Percentiles rank a stretch among this genome's conserved stretches.
Evolutionary conservation across 2,113 vertebrate genomes (phyloP).

Genomic region (Calidris pygmaea): DNA sequence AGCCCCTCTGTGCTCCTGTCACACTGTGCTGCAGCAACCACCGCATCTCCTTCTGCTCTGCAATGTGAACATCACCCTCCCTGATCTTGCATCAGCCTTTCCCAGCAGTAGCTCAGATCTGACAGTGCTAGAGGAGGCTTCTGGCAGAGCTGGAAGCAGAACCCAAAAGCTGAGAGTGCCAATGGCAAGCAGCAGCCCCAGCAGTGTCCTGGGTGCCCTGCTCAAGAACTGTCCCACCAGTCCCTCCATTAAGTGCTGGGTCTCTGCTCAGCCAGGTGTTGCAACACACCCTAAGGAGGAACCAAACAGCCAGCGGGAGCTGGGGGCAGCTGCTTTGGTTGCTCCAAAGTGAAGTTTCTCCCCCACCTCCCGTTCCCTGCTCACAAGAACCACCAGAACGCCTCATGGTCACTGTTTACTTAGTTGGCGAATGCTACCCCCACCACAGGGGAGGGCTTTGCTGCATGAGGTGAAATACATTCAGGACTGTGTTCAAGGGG

Average conservation of each 20-base stretch:
- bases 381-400: accelerated
- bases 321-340: neutral
- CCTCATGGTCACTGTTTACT: neutral
- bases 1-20: neutral
- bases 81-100: neutral
- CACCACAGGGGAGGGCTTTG: neutral
- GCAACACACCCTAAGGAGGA: neutral
- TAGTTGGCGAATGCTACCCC: neutral
- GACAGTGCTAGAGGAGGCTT: neutral
- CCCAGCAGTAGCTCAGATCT: neutral
- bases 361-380: neutral
- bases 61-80: neutral
- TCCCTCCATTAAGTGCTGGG: neutral
- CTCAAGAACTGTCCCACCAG: neutral
- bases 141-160: neutral
- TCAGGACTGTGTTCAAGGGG: neutral
- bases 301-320: neutral
- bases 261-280: neutral
- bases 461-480: neutral
- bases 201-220: neutral
- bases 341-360: neutral
- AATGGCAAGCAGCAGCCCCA: accelerated
- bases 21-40: neutral
- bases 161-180: neutral
- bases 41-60: neutral